Base-by-base conservation (phyloP, 2,888 invertebrate genomes). In the Petrophora chlorosata region DNA sequence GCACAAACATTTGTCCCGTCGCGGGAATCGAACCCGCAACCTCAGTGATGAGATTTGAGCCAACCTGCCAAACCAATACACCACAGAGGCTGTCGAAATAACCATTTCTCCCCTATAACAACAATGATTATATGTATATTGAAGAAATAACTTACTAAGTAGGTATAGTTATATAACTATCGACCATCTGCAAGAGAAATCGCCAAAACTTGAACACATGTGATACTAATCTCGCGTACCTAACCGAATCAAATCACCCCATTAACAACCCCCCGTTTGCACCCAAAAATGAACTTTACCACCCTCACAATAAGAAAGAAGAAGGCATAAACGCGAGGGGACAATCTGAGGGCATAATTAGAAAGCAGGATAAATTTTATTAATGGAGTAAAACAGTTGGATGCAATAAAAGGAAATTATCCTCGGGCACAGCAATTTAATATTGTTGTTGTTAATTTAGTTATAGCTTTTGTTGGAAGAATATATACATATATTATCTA, bases 371-470 rank as follows among this genome's bases (percentile, higher is more conserved):
- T 76, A 75, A 79, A 74, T 73, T 73, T 65, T 63, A 67, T 66
- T 73, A 70, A 71, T 71, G 69, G 67, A 63, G 63, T 65, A 64
- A 67, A 77, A 73, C 80, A 77, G 74, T 79, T 77, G 77, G 70
- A 41, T 54, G 67, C 63, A 63, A 73, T 76, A 72, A 70, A 66
- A 70, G 66, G 54, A 65, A 67, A 68, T 70, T 73, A 65, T 72
- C 65, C 63, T 43, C 36, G 55, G 44, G 49, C 15, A 25, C 14
- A 34, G 38, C 19, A 38, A 44, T 50, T 50, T 50, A 44, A 50
- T 50, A 50, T 39, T 29, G 49, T 12, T 2, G 17, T 34, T n/a
- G 29, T 39, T 15, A 9, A 34, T 48, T 32, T 40, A 32, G 9
- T 10, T 33, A 28, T 60, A 8, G 9, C 33, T 41, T 40, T 43